These are phyloP conservation scores for Gobionotothen gibberifrons DNA, from an alignment of 2,797 vertebrate species.

Conservation along the genomic window DNA sequence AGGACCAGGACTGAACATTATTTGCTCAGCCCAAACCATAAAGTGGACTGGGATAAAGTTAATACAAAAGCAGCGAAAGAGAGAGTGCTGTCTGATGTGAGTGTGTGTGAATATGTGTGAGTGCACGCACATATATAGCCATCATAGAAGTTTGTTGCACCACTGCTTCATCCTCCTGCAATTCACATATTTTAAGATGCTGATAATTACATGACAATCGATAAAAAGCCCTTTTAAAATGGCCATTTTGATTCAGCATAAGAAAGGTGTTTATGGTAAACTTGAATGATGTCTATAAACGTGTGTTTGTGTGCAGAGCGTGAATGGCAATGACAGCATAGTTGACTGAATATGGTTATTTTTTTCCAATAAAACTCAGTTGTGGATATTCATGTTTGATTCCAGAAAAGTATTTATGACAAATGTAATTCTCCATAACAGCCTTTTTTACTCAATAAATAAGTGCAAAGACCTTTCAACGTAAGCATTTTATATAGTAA, in stretches of 20 bases:
- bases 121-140: conserved; percentile 43
- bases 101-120: conserved; percentile 68
- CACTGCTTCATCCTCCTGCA: neutral
- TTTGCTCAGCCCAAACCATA: neutral
- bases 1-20: conserved; percentile 16
- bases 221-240: conserved; percentile 1
- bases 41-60: neutral
- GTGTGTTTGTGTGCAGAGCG: conserved; percentile 37
- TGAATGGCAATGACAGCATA: conserved; percentile 54
- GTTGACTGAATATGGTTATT: conserved; percentile 61
- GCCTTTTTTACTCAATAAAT: conserved; percentile 25
- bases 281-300: conserved; percentile 47
- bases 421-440: conserved; percentile 13
- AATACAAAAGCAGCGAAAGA: conserved; percentile 8
- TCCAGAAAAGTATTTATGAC: conserved; percentile 15
- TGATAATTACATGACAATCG: conserved; percentile 23
- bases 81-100: conserved; percentile 63
- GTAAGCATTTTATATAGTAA: neutral
- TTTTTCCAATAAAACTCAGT: conserved; percentile 76
- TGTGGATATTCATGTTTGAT: conserved; percentile 36
- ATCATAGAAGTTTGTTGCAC: conserved; percentile 36
- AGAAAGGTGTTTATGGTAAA: conserved; percentile 22
- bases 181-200: conserved; percentile 10
- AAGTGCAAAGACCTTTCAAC: neutral
- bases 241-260: neutral